Conservation (phyloP, 2,888 invertebrate species). For the Eustalomyia histrio region DNA sequence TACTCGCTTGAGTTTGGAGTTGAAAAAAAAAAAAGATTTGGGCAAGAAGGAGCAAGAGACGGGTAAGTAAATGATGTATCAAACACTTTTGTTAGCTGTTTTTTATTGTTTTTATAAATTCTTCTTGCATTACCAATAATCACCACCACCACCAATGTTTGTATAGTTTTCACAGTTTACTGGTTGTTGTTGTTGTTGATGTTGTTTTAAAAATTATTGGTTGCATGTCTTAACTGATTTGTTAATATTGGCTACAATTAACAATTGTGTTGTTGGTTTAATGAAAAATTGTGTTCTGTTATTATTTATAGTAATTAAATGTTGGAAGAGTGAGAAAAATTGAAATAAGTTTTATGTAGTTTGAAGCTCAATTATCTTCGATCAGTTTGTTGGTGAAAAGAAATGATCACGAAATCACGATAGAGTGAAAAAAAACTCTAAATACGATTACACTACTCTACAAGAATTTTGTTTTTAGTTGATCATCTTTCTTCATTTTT, state of each 20-base stretch:
- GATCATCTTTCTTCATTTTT: too few relatives aligned
- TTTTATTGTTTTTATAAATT: constrained; percentile 25
- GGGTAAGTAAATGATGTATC: constrained; percentile 50
- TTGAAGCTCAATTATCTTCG: not conserved
- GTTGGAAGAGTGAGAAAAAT: constrained; percentile 15
- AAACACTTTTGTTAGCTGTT: constrained; percentile 50
- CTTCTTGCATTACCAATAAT: constrained; percentile 58
- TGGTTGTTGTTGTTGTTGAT: constrained; percentile 50
- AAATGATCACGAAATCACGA: too few relatives aligned
- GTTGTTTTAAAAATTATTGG: constrained; percentile 49
- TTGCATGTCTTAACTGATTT: constrained; percentile 64
- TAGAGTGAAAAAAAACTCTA: too few relatives aligned
- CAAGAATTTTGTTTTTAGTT: too few relatives aligned
- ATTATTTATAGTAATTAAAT: constrained; percentile 8
- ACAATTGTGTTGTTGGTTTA: constrained; percentile 55
- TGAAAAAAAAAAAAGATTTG: not conserved
- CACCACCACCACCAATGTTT: constrained; percentile 54
- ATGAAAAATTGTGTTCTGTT: constrained; percentile 51
- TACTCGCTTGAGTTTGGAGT: constrained; percentile 28
- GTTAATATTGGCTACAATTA: constrained; percentile 63
- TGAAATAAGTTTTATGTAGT: not conserved
- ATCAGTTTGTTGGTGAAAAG: too few relatives aligned
- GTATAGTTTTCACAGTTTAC: constrained; percentile 36
- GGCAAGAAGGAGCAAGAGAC: not conserved
- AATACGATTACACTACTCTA: too few relatives aligned